Percentiles rank a stretch among this genome's conserved stretches.
Conservation (phyloP, 2,797 vertebrate species). For the Agapornis canus region DNA sequence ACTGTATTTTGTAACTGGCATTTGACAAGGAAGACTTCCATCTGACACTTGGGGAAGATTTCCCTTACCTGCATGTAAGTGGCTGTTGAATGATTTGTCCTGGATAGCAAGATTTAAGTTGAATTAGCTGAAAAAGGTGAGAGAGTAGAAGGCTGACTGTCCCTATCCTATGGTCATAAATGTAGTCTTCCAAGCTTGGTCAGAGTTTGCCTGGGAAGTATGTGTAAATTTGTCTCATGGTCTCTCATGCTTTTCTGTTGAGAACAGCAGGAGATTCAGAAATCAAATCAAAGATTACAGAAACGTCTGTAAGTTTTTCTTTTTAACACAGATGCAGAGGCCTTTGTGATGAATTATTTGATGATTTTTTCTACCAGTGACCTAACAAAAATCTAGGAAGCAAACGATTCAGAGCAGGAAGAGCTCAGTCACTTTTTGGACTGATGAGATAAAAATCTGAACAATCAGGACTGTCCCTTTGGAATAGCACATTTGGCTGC, state of each 20-base stretch:
- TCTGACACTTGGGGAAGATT: background rate
- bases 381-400: slow-evolving; percentile 42
- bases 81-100: background rate
- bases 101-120: background rate
- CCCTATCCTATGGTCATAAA: background rate
- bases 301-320: background rate
- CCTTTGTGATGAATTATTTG: slow-evolving; percentile 19
- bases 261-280: background rate
- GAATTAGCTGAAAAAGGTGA: background rate
- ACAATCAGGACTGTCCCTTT: slow-evolving; percentile 19
- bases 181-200: background rate
- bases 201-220: background rate
- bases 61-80: background rate
- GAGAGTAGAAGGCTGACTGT: background rate
- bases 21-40: slow-evolving; percentile 38
- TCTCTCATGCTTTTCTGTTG: background rate
- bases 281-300: background rate
- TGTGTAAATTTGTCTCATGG: background rate
- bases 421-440: slow-evolving; percentile 31
- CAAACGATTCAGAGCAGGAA: slow-evolving; percentile 42
- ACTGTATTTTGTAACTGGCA: slow-evolving; percentile 6
- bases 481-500: background rate
- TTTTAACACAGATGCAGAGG: background rate
- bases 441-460: slow-evolving; percentile 32
- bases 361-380: slow-evolving; percentile 6